phyloP scores from a whole-genome alignment of 2,888 invertebrate genomes.

The Cinara cedri region DNA sequence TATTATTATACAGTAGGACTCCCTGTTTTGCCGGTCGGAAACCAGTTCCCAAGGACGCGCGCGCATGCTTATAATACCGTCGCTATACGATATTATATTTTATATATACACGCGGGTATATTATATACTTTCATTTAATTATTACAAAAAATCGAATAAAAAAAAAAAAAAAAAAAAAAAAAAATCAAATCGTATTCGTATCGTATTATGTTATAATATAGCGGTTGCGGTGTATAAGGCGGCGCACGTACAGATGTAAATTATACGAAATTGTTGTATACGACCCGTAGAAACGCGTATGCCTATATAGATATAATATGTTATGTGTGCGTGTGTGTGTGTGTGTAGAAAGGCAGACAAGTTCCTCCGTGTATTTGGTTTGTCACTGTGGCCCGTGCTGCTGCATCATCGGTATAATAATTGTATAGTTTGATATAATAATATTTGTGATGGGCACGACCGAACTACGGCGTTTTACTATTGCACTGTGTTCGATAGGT shows the following conservation, averaged over 20 bases:
- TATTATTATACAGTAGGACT: constrained; percentile 43
- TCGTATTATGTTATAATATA: too few species aligned
- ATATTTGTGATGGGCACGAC: too few species aligned
- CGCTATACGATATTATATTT: too few species aligned
- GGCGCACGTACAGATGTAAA: neutral
- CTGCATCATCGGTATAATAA: neutral
- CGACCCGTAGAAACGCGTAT: neutral
- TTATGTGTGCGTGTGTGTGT: too few species aligned
- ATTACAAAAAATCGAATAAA: neutral
- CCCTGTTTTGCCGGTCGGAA: constrained; percentile 39
- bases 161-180: too few species aligned
- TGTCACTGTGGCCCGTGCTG: neutral
- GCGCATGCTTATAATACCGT: constrained; percentile 23
- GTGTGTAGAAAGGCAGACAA: too few species aligned
- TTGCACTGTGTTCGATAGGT: too few species aligned
- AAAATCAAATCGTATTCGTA: too few species aligned
- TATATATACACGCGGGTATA: too few species aligned
- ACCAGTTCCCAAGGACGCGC: constrained; percentile 56
- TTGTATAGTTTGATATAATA: too few species aligned
- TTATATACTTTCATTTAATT: constrained; percentile 52
- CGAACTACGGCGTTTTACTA: too few species aligned
- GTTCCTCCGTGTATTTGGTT: too few species aligned
- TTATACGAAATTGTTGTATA: constrained; percentile 6
- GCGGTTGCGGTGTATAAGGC: neutral
- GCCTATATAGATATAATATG: neutral